Evolutionary conservation across 2,113 vertebrate species (phyloP).

Genomic region (Nothoprocta perdicaria): DNA sequence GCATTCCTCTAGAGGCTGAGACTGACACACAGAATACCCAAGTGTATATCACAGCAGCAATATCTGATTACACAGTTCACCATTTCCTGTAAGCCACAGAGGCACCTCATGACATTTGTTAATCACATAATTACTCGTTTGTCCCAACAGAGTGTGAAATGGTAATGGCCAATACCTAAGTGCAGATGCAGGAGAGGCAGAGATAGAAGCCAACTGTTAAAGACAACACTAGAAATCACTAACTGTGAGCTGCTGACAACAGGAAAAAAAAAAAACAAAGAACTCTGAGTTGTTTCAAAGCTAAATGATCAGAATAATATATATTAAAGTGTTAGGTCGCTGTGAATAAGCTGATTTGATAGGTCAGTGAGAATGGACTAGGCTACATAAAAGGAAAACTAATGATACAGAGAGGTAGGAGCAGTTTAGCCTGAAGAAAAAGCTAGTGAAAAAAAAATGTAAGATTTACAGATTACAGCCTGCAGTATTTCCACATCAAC

Average conservation of each 20-base stretch:
- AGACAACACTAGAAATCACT: not conserved
- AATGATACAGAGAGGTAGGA: not conserved
- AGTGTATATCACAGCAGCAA: not conserved
- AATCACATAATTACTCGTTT: not conserved
- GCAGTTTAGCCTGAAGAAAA: not conserved
- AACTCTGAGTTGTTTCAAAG: not conserved
- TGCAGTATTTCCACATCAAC: not conserved
- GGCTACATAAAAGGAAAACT: not conserved
- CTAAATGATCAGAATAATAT: not conserved
- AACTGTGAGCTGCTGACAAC: not conserved
- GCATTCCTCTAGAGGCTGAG: not conserved
- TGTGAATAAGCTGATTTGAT: not conserved
- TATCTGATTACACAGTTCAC: not conserved
- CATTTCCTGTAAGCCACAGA: not conserved
- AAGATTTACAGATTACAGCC: not conserved
- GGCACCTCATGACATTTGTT: not conserved
- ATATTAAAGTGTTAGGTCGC: not conserved
- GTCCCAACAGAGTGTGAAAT: not conserved
- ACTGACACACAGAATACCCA: not conserved
- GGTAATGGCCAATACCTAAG: not conserved
- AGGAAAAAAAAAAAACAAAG: not conserved
- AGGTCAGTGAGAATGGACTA: not conserved
- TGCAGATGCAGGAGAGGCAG: not conserved
- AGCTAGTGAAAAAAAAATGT: not conserved
- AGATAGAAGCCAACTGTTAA: not conserved